Conservation (phyloP, 2,797 vertebrate genomes). For the Sebastiscus albofasciatus region DNA sequence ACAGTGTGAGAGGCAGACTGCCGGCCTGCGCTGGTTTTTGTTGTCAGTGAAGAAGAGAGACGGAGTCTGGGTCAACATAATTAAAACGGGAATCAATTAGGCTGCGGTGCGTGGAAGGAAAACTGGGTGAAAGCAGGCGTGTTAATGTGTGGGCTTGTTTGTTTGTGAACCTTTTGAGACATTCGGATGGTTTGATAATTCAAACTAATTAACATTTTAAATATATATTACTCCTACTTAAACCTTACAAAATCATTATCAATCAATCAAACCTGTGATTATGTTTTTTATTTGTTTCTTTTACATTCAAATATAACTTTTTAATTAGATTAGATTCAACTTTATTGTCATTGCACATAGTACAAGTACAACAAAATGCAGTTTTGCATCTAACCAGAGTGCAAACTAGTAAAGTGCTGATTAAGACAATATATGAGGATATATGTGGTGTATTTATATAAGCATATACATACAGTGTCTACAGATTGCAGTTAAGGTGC, state of each 20-base stretch:
- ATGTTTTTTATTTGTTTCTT: not conserved
- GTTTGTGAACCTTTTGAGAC: not conserved
- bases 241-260: not conserved
- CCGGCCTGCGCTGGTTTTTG: slow-evolving; percentile 69
- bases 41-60: slow-evolving; percentile 72
- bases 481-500: no score
- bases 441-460: no score
- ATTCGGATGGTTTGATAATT: not conserved
- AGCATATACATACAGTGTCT: no score
- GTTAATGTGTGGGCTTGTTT: slow-evolving; percentile 21
- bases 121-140: slow-evolving; percentile 8
- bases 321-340: no score
- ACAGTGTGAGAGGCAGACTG: slow-evolving; percentile 79
- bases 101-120: slow-evolving; percentile 49
- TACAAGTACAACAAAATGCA: no score
- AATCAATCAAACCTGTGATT: not conserved
- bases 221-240: not conserved
- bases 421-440: no score
- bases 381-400: no score
- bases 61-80: slow-evolving; percentile 70
- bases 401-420: no score
- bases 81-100: slow-evolving; percentile 83
- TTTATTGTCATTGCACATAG: no score
- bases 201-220: not conserved
- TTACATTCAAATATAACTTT: not conserved